Conservation (phyloP, 2,113 vertebrate species). For the Burhinus bistriatus region DNA sequence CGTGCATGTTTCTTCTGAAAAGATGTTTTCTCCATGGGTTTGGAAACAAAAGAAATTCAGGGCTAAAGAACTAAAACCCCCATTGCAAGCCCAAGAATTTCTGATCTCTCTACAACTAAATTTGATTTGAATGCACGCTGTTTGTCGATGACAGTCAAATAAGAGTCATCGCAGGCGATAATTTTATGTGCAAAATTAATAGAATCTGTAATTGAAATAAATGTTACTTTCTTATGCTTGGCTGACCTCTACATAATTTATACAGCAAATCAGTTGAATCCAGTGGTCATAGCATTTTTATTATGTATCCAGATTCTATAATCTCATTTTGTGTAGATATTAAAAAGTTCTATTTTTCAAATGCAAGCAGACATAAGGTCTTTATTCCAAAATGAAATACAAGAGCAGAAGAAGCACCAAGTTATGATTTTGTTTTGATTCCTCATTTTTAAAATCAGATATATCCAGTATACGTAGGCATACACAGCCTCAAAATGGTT, state of each 20-base stretch:
- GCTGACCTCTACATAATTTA: neutral
- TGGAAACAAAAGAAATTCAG: neutral
- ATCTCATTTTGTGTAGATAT: neutral
- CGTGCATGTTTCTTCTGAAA: neutral
- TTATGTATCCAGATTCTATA: neutral
- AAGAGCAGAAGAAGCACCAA: neutral
- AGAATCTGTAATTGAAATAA: neutral
- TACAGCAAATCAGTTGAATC: neutral
- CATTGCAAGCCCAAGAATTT: neutral
- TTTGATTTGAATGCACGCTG: neutral
- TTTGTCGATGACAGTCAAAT: neutral
- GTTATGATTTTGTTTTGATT: neutral
- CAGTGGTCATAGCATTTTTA: neutral
- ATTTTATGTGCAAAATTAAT: neutral
- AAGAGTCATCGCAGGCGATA: neutral
- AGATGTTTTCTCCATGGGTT: neutral
- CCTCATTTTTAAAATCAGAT: neutral
- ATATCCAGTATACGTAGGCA: neutral
- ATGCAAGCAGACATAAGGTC: neutral
- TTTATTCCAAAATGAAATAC: neutral
- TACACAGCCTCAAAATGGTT: neutral
- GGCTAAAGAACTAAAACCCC: neutral
- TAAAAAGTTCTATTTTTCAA: neutral
- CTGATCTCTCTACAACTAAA: neutral
- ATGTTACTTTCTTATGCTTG: neutral